phyloP scores from a whole-genome alignment of 2,797 vertebrate genomes.

The Anas georgica region DNA sequence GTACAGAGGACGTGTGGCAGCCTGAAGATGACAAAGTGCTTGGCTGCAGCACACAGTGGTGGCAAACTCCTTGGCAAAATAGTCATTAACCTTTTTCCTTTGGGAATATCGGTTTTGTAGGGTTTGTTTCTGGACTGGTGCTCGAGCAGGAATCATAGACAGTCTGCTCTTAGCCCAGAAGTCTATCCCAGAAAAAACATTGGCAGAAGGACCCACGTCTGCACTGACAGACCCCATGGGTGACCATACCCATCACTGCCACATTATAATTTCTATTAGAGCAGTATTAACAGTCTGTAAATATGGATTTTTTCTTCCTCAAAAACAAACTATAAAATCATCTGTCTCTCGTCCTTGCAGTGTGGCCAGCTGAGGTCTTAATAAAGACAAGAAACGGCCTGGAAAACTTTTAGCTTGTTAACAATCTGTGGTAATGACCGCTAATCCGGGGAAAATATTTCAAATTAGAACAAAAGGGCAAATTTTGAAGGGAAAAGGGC shows the following conservation, averaged over 20 bases:
- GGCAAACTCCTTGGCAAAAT: not conserved
- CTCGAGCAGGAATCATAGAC: not conserved
- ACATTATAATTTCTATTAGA: not conserved
- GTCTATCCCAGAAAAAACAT: not conserved
- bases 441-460: not conserved
- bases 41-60: not conserved
- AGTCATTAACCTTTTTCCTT: not conserved
- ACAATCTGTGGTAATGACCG: not conserved
- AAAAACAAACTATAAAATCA: too few relatives aligned
- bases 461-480: not conserved
- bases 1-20: not conserved
- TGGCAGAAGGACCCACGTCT: fast-evolving
- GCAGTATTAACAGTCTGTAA: not conserved
- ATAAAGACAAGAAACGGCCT: not conserved
- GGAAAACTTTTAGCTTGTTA: not conserved
- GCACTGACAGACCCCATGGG: not conserved
- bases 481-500: not conserved
- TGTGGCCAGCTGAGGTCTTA: not conserved
- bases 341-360: not conserved
- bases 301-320: not conserved
- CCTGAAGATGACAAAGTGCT: not conserved
- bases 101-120: not conserved
- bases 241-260: too few relatives aligned
- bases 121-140: not conserved
- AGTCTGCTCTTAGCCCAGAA: not conserved